Conservation (phyloP, 2,113 vertebrate genomes). For the Bubo blakistoni region DNA sequence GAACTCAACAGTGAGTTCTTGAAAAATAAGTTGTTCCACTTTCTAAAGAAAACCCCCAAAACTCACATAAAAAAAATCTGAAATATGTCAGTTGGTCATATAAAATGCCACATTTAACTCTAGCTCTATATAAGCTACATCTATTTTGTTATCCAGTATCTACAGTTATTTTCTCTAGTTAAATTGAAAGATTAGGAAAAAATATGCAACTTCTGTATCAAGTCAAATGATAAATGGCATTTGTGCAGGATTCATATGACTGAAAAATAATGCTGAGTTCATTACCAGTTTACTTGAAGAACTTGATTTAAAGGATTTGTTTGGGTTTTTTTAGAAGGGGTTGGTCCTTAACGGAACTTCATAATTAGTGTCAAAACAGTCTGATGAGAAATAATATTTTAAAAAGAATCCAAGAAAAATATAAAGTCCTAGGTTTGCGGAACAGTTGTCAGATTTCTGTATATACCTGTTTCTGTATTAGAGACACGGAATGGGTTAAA, state of each 20-base stretch:
- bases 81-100: background rate
- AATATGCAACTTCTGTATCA: background rate
- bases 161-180: background rate
- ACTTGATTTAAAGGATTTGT: background rate
- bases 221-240: background rate
- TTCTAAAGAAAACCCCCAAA: background rate
- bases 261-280: background rate
- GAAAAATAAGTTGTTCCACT: background rate
- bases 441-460: background rate
- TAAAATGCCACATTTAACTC: background rate
- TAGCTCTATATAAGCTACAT: background rate
- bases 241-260: background rate
- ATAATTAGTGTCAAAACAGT: background rate
- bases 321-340: background rate
- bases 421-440: background rate
- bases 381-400: background rate
- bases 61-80: background rate
- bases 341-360: background rate
- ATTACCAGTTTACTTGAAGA: background rate
- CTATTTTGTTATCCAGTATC: background rate
- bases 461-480: background rate
- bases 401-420: background rate
- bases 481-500: background rate
- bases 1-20: background rate
- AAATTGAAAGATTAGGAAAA: background rate